Base-by-base conservation (phyloP, 1,140 invertebrate genomes). In the Ceratina calcarata region DNA sequence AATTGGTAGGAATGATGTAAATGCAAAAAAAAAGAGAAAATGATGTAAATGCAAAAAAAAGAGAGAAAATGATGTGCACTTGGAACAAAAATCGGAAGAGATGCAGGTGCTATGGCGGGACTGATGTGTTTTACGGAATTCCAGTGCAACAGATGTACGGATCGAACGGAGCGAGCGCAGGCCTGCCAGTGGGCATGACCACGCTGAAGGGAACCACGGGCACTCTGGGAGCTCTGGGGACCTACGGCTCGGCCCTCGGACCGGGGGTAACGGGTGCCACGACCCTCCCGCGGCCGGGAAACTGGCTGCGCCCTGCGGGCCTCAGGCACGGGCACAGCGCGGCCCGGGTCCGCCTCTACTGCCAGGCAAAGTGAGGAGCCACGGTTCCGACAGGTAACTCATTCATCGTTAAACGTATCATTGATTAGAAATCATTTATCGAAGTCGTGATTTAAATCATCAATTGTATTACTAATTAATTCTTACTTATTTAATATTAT, bases 241-340 rank as follows among this genome's bases (percentile, higher is more conserved):
- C 86, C 77, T 83, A 87, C 82, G 87, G 89, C 83, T 85, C 83
- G 84, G 87, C 84, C 62, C 65, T 89, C 65, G 88, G 90, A 69
- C 79, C 86, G 80, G 90, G 91, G 62, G 82, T 92, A 88, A 93
- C 93, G 89, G 94, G 94, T 85, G 93, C 93, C 84, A 94, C 93
- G 83, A 93, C 92, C 88, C 93, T 94, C 89, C 91, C 93, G 91
- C 94, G 95, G 94, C 96, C 96, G 97, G 97, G 96, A 97, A 97
- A 98, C 97, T 97, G 96, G 96, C 95, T 95, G 95, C 96, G 95
- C 97, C 97, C 97, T 97, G 97, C 95, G 96, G 96, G 96, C 96
- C 96, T 94, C 95, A 95, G 95, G 96, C 95, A 95, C 94, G 94
- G 94, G 94, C 94, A 94, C 95, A 95, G 93, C 94, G 94, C 91